Evolutionary conservation across 1,140 invertebrate genomes (phyloP), one percentile per base, ranked within the genome.

Genomic region (Papilio aristodemus): DNA sequence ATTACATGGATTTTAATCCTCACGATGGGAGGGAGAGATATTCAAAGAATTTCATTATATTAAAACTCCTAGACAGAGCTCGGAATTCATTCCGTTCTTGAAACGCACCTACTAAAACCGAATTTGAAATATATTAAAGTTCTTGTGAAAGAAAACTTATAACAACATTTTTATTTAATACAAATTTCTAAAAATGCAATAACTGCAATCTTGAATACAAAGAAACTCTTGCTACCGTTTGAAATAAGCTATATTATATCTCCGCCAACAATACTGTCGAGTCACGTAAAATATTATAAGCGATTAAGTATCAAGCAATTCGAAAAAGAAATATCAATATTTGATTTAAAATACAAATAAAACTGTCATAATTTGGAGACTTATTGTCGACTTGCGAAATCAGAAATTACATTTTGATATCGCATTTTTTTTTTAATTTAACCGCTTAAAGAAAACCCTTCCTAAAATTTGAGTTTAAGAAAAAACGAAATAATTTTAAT

Each of bases 1-100:
- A 83, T 86, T 81, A 86, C 73, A 78, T 81, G 74, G 83, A 86
- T 87, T 88, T 87, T 86, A 87, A 85, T 85, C 71, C 73, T 71
- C 73, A 78, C 69, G 71, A 78, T 69, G 67, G 63, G 72, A 68
- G 77, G 73, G 74, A 71, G 76, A 70, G 80, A 85, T 89, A 85
- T 87, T 86, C 86, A 80, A 89, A 86, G 86, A 91, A 91, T 91
- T 91, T 89, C 85, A 91, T 91, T 89, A 89, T 86, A 79, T 83
- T 80, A 81, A 87, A 84, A 85, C 84, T 85, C 77, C 70, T 79
- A 72, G 75, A 82, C 75, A 69, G 71, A 63, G 69, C 76, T 72
- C 63, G 84, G 84, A 84, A 87, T 88, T 86, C 77, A 82, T 87
- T 86, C 71, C 80, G 75, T 86, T 86, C 46, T 84, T 13, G 75